These are phyloP conservation scores for Ladona fulva DNA, from an alignment of 1,140 invertebrate genomes.

Conservation along the genomic window DNA sequence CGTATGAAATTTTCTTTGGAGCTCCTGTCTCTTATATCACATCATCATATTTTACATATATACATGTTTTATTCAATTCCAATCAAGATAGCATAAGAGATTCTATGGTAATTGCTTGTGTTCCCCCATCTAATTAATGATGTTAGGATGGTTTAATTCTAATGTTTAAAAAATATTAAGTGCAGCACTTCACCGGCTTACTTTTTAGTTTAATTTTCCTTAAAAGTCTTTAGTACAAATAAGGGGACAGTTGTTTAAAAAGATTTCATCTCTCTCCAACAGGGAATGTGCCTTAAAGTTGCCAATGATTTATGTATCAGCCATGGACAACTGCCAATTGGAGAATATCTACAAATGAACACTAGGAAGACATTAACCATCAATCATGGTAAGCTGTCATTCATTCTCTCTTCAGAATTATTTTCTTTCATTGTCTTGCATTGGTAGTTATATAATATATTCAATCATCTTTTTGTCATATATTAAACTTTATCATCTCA, in stretches of 20 bases:
- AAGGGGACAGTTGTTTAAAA: no score
- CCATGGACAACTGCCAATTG: conserved; percentile 83
- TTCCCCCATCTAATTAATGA: not conserved
- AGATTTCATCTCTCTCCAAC: conserved; percentile 30
- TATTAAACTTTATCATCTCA: not conserved
- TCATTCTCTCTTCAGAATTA: not conserved
- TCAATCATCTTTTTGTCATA: not conserved
- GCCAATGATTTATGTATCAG: conserved; percentile 66
- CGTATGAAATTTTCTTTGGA: no score
- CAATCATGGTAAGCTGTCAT: conserved; percentile 70
- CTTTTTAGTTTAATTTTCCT: conserved; percentile 17
- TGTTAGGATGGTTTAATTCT: not conserved
- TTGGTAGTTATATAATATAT: not conserved
- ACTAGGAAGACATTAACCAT: conserved; percentile 90
- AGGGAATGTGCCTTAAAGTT: conserved; percentile 77
- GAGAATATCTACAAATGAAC: conserved; percentile 85
- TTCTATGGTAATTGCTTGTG: not conserved
- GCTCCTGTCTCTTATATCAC: no score
- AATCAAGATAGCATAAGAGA: no score
- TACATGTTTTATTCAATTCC: no score
- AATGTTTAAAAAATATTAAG: not conserved
- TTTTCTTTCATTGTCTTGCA: not conserved
- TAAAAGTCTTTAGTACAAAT: no score
- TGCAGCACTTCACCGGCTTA: not conserved
- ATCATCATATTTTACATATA: no score